phyloP scores from a whole-genome alignment of 2,888 invertebrate species.

The Drosophila buzzatii region DNA sequence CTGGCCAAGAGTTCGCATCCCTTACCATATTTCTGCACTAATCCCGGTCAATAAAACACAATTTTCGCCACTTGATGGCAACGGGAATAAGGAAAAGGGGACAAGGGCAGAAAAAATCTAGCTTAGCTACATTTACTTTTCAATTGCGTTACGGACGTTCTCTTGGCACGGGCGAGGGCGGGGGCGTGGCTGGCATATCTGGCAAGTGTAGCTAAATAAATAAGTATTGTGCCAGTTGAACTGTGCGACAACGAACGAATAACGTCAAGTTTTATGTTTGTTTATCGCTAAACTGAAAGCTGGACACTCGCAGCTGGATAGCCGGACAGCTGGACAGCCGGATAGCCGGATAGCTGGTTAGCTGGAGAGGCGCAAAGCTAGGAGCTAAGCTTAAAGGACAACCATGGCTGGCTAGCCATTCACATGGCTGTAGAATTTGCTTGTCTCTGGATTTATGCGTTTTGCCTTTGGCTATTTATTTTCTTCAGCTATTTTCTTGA shows the following conservation, averaged over 20 bases:
- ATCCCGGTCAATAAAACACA: constrained; percentile 77
- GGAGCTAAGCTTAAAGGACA: constrained; percentile 13
- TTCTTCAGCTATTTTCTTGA: constrained; percentile 64
- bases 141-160: constrained; percentile 51
- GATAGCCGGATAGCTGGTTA: constrained; percentile 5
- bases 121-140: constrained; percentile 51
- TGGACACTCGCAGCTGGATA: constrained; percentile 72
- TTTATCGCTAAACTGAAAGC: constrained; percentile 74
- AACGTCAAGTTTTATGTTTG: constrained; percentile 77
- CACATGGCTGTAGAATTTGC: constrained; percentile 41
- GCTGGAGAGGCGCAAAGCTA: background rate
- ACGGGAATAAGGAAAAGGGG: background rate
- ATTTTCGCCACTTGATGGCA: constrained; percentile 46
- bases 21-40: constrained; percentile 52
- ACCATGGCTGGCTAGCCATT: constrained; percentile 1
- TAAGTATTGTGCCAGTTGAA: constrained; percentile 75
- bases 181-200: constrained; percentile 47
- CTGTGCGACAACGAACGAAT: constrained; percentile 62
- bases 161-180: background rate
- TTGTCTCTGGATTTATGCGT: constrained; percentile 65
- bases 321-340: constrained; percentile 31
- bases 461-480: constrained; percentile 62
- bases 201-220: constrained; percentile 64
- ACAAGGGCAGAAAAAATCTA: constrained; percentile 22
- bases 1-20: constrained; percentile 44